Percentiles rank a stretch among this genome's conserved stretches.
These are phyloP conservation scores for Nothobranchius kuhntae DNA, from an alignment of 2,113 vertebrate species.

Conservation along the genomic window DNA sequence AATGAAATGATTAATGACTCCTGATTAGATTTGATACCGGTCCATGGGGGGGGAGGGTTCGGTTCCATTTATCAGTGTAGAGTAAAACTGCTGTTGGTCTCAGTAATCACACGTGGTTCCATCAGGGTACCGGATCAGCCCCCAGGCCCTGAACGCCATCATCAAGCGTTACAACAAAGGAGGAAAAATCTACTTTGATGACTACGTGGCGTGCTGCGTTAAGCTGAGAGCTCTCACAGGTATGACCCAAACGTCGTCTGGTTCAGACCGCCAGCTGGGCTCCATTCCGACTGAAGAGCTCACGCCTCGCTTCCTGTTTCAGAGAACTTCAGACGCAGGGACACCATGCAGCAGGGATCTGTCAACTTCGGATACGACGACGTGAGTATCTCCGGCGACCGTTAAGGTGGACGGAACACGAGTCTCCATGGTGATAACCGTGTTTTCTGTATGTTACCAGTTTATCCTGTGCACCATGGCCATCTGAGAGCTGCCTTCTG, in stretches of 20 bases:
- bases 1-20: slow-evolving; percentile 5
- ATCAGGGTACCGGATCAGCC: slow-evolving; percentile 86
- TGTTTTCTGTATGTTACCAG: slow-evolving; percentile 52
- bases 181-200: slow-evolving; percentile 88
- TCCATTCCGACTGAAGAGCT: no score
- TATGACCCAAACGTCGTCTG: slow-evolving; percentile 41
- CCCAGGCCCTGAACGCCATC: slow-evolving; percentile 80
- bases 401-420: no score
- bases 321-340: slow-evolving; percentile 88
- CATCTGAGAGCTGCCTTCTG: slow-evolving; percentile 65
- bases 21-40: neutral
- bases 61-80: neutral
- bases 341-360: slow-evolving; percentile 85
- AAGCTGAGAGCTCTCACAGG: slow-evolving; percentile 87
- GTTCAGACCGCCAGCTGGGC: neutral
- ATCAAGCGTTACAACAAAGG: slow-evolving; percentile 87
- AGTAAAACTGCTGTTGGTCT: neutral
- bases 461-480: slow-evolving; percentile 85
- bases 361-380: slow-evolving; percentile 89
- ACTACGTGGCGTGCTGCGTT: slow-evolving; percentile 92
- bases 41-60: no score
- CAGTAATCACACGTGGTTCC: no score
- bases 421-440: no score
- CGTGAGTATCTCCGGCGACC: slow-evolving; percentile 71
- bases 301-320: slow-evolving; percentile 21